Percentiles rank a stretch among this genome's conserved stretches.
Evolutionary conservation across 2,113 vertebrate species (phyloP).

Genomic region (Nematolebias whitei): DNA sequence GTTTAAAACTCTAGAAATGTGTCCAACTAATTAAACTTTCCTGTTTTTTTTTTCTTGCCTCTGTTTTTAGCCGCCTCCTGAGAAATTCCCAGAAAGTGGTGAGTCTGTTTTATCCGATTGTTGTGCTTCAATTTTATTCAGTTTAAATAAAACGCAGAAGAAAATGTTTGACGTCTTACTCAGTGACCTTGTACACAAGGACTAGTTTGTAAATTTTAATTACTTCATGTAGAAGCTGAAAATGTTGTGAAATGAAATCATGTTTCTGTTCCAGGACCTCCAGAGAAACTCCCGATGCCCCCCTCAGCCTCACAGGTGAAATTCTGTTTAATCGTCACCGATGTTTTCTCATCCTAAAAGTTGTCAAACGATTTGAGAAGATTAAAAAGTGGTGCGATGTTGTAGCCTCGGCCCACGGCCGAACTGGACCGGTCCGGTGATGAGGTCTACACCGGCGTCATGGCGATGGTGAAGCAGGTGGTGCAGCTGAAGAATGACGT

Average conservation of each 20-base stretch:
- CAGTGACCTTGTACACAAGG: no score
- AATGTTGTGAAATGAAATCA: background rate
- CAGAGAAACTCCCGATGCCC: slow-evolving; percentile 81
- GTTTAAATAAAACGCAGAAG: no score
- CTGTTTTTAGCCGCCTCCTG: slow-evolving; percentile 69
- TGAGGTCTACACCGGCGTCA: slow-evolving; percentile 87
- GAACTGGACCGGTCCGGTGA: slow-evolving; percentile 91
- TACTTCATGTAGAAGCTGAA: background rate
- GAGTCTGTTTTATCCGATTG: slow-evolving; percentile 60
- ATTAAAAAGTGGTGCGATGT: background rate
- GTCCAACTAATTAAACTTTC: background rate
- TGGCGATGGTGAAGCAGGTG: slow-evolving; percentile 90
- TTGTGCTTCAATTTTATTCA: background rate
- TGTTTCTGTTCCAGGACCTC: slow-evolving; percentile 71
- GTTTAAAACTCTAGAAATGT: background rate
- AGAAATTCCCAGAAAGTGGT: slow-evolving; percentile 82
- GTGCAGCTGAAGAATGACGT: slow-evolving; percentile 91
- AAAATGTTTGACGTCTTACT: no score
- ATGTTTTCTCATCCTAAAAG: background rate
- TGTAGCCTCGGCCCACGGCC: slow-evolving; percentile 81
- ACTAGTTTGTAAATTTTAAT: background rate
- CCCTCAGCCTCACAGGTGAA: slow-evolving; percentile 69
- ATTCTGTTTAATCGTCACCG: no score
- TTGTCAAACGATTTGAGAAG: background rate
- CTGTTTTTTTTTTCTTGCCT: background rate